Conservation (phyloP, 2,888 invertebrate species). For the Parascotia fuliginaria region DNA sequence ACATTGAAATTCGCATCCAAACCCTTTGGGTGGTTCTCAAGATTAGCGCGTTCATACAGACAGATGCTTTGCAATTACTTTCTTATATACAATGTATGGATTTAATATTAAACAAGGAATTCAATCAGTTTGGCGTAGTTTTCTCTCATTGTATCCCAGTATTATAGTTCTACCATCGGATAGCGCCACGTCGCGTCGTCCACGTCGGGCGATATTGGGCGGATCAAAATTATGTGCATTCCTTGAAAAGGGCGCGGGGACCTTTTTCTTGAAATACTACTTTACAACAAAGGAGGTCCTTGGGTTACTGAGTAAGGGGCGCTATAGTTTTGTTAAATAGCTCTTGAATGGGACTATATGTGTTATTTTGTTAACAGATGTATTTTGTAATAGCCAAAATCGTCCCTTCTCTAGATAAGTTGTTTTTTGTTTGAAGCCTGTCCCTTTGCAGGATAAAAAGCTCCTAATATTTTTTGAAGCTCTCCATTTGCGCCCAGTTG, state of each 20-base stretch:
- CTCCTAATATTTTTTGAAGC: too few relatives aligned
- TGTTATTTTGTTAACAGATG: constrained; percentile 1
- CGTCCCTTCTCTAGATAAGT: too few relatives aligned
- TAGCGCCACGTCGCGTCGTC: constrained; percentile 48
- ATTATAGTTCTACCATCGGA: constrained; percentile 26
- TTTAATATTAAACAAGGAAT: too few relatives aligned
- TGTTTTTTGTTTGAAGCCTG: too few relatives aligned
- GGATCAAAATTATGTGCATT: constrained; percentile 65
- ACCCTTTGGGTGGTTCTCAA: too few relatives aligned
- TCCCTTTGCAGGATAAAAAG: too few relatives aligned
- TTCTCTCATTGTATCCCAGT: constrained; percentile 8
- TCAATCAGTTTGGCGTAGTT: too few relatives aligned
- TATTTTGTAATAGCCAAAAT: background rate
- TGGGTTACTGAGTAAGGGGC: background rate
- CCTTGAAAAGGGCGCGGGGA: constrained; percentile 43
- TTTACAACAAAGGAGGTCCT: constrained; percentile 26
- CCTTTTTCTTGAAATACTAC: constrained; percentile 24
- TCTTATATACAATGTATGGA: too few relatives aligned
- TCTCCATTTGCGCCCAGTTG: too few relatives aligned
- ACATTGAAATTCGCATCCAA: too few relatives aligned
- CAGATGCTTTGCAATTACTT: too few relatives aligned
- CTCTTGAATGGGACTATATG: constrained; percentile 3
- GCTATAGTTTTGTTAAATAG: constrained; percentile 8
- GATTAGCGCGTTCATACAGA: too few relatives aligned
- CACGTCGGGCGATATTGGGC: constrained; percentile 63